Evolutionary conservation across 2,113 vertebrate species (phyloP).

Genomic region (Ondatra zibethicus): DNA sequence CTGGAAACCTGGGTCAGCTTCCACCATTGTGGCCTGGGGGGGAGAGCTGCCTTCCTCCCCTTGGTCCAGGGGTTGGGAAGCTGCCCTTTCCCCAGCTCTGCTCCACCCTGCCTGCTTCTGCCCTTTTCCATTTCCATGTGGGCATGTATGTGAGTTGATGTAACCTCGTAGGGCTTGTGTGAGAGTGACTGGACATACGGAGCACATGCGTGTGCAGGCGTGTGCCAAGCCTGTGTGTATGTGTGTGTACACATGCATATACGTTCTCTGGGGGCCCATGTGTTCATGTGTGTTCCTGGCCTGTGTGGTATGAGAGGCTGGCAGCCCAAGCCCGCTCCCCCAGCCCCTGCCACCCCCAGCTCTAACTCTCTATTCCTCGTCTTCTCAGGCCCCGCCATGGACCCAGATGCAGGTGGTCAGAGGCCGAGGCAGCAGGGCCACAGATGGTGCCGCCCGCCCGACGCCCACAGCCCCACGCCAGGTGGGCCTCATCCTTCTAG

Average conservation of each 20-base stretch:
- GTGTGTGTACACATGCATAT: background rate
- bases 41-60: background rate
- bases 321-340: slow-evolving; percentile 81
- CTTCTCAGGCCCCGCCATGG: slow-evolving; percentile 88
- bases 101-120: slow-evolving; percentile 74
- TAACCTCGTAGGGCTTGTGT: background rate
- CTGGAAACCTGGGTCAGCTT: background rate
- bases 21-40: background rate
- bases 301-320: slow-evolving; percentile 68
- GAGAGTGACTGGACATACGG: background rate
- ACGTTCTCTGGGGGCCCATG: background rate
- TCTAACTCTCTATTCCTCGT: slow-evolving; percentile 87
- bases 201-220: slow-evolving; percentile 25
- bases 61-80: background rate
- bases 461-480: slow-evolving; percentile 92
- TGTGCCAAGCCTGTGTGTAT: background rate
- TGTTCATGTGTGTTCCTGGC: slow-evolving; percentile 38
- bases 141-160: slow-evolving; percentile 30
- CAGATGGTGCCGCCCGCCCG: slow-evolving; percentile 89
- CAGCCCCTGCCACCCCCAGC: slow-evolving; percentile 63
- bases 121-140: slow-evolving; percentile 78
- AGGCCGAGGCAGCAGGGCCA: slow-evolving; percentile 95
- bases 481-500: slow-evolving; percentile 90
- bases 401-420: slow-evolving; percentile 90
- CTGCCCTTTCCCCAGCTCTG: slow-evolving; percentile 64